Percentiles rank a stretch among this genome's conserved stretches.
phyloP scores from a whole-genome alignment of 2,113 vertebrate species.

The Crotalus helleri region DNA sequence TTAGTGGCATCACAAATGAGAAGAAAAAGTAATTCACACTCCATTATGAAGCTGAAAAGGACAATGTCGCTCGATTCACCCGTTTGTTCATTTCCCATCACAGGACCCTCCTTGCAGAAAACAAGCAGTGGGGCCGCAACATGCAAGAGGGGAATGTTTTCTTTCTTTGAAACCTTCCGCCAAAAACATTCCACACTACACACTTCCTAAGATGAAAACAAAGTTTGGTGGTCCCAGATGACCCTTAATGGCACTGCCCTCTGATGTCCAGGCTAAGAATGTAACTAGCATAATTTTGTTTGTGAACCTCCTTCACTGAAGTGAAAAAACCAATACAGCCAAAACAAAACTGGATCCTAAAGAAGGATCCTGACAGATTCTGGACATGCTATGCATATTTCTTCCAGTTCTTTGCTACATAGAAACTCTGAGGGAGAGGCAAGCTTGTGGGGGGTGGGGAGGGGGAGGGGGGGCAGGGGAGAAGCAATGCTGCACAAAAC shows the following conservation, averaged over 20 bases:
- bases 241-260: neutral
- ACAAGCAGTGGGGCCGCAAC: conserved; percentile 53
- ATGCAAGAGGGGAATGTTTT: conserved; percentile 81
- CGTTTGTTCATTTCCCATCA: conserved; percentile 56
- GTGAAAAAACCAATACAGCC: neutral
- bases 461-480: neutral
- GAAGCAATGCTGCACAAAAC: neutral
- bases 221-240: conserved; percentile 21
- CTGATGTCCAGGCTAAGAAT: neutral
- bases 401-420: neutral
- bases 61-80: conserved; percentile 79
- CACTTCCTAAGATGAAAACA: conserved; percentile 59
- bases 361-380: neutral
- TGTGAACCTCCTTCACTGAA: neutral
- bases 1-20: conserved; percentile 82
- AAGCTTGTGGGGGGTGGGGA: neutral
- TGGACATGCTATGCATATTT: neutral
- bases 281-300: conserved; percentile 14
- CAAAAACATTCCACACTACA: conserved; percentile 78
- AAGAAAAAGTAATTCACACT: conserved; percentile 67
- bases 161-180: conserved; percentile 85
- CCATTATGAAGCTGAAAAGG: conserved; percentile 74
- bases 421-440: neutral
- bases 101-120: conserved; percentile 64
- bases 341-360: neutral